These are phyloP conservation scores for Acleris emargana DNA, from an alignment of 2,888 invertebrate species.

Conservation along the genomic window DNA sequence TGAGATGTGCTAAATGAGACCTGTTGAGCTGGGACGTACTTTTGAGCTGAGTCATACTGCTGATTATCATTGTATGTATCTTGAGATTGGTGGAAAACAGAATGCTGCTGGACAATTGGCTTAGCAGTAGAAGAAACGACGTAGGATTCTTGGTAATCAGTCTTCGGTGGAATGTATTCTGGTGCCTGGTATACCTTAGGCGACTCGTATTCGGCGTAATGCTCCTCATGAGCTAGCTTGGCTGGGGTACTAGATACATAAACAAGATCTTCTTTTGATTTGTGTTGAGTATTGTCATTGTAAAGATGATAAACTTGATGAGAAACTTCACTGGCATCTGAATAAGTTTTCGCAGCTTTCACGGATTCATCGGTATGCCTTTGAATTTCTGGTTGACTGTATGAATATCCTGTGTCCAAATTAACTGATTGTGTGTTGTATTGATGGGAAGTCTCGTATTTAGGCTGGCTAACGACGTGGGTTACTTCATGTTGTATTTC, in stretches of 20 bases:
- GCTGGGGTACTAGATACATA: slow-evolving; percentile 71
- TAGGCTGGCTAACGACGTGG: slow-evolving; percentile 56
- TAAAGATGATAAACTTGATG: slow-evolving; percentile 70
- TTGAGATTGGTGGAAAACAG: slow-evolving; percentile 53
- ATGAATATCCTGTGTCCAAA: slow-evolving; percentile 62
- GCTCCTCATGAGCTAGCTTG: slow-evolving; percentile 67
- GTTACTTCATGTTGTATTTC: slow-evolving; percentile 69
- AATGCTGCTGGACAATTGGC: slow-evolving; percentile 59
- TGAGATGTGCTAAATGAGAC: slow-evolving; percentile 60
- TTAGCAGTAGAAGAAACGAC: slow-evolving; percentile 55
- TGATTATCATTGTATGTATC: slow-evolving; percentile 57
- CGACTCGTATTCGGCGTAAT: slow-evolving; percentile 64
- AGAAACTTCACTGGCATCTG: slow-evolving; percentile 71
- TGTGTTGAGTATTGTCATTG: slow-evolving; percentile 51
- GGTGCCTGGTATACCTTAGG: slow-evolving; percentile 59
- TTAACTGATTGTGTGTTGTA: slow-evolving; percentile 53
- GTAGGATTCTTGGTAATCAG: slow-evolving; percentile 58
- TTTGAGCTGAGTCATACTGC: slow-evolving; percentile 49
- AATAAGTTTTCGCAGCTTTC: slow-evolving; percentile 57
- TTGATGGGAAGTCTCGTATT: slow-evolving; percentile 55
- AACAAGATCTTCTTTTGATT: slow-evolving; percentile 57
- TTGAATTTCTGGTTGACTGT: slow-evolving; percentile 73
- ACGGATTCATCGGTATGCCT: slow-evolving; percentile 55
- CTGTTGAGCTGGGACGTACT: slow-evolving; percentile 46
- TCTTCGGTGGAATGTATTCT: slow-evolving; percentile 56